Evolutionary conservation across 2,797 vertebrate species (phyloP), one percentile per base, ranked within the genome.

Genomic region (Dromococcyx pavoninus): DNA sequence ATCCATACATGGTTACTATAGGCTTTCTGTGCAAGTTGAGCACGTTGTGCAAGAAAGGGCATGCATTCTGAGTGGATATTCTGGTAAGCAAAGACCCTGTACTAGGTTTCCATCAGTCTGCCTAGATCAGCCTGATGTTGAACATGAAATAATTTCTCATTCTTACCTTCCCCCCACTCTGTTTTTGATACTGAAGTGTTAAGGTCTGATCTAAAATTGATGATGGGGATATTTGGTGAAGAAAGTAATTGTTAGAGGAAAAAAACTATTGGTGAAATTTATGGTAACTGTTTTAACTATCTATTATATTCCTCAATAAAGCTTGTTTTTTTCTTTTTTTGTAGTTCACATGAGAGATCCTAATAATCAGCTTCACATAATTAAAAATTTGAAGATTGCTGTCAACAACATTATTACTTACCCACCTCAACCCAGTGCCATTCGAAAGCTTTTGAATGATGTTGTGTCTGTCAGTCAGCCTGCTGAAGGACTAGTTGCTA

Each of bases 331-430:
- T 24, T 41, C n/a, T n/a, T 46, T 22, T 24, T 89, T 97, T 91
- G 51, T 74, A 99, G 99, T 99, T 97, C 99, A 99, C 95, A 98
- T 99, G 97, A 98, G 99, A 95, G 99, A 99, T 97, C 99, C 99
- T 71, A 99, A 98, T 98, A 99, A 99, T 97, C 99, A 99, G 93
- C 97, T 99, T 94, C 99, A 99, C 67, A 95, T 98, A 77, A 99
- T 99, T 89, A 99, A 99, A 97, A 99, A 99, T 96, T 96, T 99
- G 97, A 99, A 99, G 95, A 99, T 99, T 82, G 98, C 98, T 58
- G 98, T 99, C 81, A 99, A 98, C 96, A 99, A 98, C 91, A 97
- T 99, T 86, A 97, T 98, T 86, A 99, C 98, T 8, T 98, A 97
- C 23, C 98, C 98, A 8, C 98, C 97, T 74, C 96, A 98, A n/a